Evolutionary conservation across 23 tunicate genomes (phyloP).

Genomic region (Ciona savignyi): DNA sequence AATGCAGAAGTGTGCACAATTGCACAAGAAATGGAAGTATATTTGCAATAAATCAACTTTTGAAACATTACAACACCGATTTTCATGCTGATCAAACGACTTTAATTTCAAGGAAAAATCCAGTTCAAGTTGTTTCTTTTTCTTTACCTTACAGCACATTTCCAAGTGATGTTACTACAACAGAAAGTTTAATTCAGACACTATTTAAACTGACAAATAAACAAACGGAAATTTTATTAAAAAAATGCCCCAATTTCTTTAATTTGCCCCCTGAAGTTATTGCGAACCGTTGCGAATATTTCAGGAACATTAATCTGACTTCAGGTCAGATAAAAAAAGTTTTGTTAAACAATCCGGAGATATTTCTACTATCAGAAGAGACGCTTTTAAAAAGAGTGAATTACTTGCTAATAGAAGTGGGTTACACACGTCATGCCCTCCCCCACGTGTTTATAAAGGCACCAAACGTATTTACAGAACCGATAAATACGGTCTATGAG

Average conservation of each 20-base stretch:
- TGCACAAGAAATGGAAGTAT: no score
- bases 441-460: background rate
- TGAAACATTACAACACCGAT: no score
- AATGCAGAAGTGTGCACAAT: no score
- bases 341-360: background rate
- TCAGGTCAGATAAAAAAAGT: background rate
- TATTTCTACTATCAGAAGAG: background rate
- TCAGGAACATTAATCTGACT: background rate
- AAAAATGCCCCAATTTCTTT: background rate
- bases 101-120: no score
- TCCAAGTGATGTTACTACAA: no score
- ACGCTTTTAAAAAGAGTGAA: background rate
- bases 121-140: no score
- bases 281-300: background rate
- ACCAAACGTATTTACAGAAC: constrained; percentile 7
- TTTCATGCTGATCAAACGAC: no score
- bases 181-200: no score
- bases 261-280: background rate
- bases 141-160: no score
- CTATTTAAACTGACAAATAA: background rate
- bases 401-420: background rate
- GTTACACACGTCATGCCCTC: background rate
- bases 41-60: no score
- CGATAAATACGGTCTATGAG: constrained; percentile 1
- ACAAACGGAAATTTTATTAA: background rate